Evolutionary conservation across 2,888 invertebrate species (phyloP), one percentile per base, ranked within the genome.

Genomic region (Aleiodes testaceus): DNA sequence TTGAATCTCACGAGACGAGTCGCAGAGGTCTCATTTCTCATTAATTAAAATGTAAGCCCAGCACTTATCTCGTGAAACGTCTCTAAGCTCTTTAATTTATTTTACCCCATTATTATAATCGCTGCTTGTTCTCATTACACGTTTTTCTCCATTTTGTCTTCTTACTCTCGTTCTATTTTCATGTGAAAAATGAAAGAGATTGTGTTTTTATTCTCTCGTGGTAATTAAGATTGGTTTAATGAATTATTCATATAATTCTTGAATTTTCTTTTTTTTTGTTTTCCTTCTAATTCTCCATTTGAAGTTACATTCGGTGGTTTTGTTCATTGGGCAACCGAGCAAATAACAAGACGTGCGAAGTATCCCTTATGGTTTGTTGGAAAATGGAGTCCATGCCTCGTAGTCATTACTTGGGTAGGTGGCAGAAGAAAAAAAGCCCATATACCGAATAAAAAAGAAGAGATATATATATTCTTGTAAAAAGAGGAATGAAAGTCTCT

Each of bases 311-410:
- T 68, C 69, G 53, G 69, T 49, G 70, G 74, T 73, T 64, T 36
- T 77, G 77, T 79, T 81, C 75, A 75, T 76, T 36, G 76, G 78
- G 76, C 78, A 80, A 82, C 79, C 79, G 79, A 79, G 82, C 81
- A 74, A 80, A 77, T 80, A 81, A 81, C 77, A 73, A 67, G 74
- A 68, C 73, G 36, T 36, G 36, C 36, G 67, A 64, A 74, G 74
- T 74, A 74, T 74, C 69, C 73, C 70, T 74, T 69, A 49, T 53
- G 61, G 63, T 49, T 69, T 70, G 72, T 73, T 49, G 36, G 64
- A 79, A 81, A 81, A 83, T 82, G 80, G 79, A 82, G 79, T 79
- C 81, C 77, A 78, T 77, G 78, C 76, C 78, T 55, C 66, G 72
- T 74, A 76, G 80, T 82, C 81, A 82, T 83, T 83, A 83, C 78